Evolutionary conservation across 2,888 invertebrate species (phyloP), one percentile per base, ranked within the genome.

Genomic region (Orgyia antiqua): DNA sequence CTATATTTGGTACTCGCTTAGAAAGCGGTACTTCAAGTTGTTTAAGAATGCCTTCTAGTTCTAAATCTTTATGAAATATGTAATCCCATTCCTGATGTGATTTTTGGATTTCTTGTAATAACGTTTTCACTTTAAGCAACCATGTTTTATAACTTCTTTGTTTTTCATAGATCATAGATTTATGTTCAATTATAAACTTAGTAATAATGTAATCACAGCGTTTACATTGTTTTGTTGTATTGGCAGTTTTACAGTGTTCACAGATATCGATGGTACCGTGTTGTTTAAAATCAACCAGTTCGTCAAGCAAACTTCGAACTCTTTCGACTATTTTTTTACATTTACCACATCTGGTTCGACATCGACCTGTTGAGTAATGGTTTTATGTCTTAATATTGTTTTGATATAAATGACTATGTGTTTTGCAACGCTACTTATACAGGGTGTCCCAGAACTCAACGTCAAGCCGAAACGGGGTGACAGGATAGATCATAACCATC

Each of bases 141-240:
- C 65, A 67, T 7, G 38, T 15, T 5, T 50, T 46, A 7, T 53
- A 61, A 10, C 33, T 36, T 21, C 42, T 36, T 24, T 54, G 36
- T 8, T 27, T 44, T 25, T 58, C 46, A 26, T 53, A 41, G 20
- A 13, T 31, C 43, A 18, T 57, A 44, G 33, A 52, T 41, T 47
- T 39, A 4, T 39, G 38, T 9, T 38, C 31, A 3, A 27, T 33
- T n/a, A 56, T 27, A 32, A 57, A 68, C 29, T 56, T 58, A 15
- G 39, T 48, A 1, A 57, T 36, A 9, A 67, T 45, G 20, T 50
- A 56, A 12, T 61, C 50, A 35, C 75, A 76, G 41, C 58, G 53
- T 28, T 52, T 51, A 39, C 75, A 76, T 38, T 59, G 58, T 10
- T 42, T 50, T 2, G 36, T 31, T 2, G 41, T 32, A 15, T 47